Percentiles rank a stretch among this genome's conserved stretches.
Conservation (phyloP, 2,888 invertebrate genomes). For the Nipponacmea schrenckii region DNA sequence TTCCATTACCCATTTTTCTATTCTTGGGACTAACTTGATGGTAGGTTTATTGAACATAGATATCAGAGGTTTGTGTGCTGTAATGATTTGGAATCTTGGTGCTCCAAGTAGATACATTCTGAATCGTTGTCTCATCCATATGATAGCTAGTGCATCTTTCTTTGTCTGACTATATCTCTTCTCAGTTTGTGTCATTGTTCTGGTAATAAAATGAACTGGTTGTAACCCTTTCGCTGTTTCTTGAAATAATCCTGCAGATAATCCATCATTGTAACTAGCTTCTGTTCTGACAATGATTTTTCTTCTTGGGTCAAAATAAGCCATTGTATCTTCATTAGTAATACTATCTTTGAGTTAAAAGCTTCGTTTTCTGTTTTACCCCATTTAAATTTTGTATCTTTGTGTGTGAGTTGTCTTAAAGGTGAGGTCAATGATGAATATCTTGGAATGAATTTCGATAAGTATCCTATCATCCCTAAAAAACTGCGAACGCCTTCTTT, state of each 20-base stretch:
- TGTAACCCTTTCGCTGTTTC: slow-evolving; percentile 24
- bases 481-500: not conserved
- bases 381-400: slow-evolving; percentile 5
- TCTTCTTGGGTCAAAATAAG: not conserved
- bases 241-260: slow-evolving; percentile 16
- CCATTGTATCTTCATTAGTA: not conserved
- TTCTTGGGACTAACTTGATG: slow-evolving; percentile 15
- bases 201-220: slow-evolving; percentile 27
- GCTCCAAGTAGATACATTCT: slow-evolving; percentile 30
- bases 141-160: slow-evolving; percentile 21
- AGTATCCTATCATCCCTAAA: not conserved
- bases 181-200: slow-evolving; percentile 26
- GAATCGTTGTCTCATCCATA: slow-evolving; percentile 22
- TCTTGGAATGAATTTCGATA: not conserved
- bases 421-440: not conserved
- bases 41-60: slow-evolving; percentile 4
- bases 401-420: not conserved
- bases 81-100: slow-evolving; percentile 27
- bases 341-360: not conserved
- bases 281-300: not conserved
- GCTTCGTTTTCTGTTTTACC: not conserved
- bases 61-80: slow-evolving; percentile 24
- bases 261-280: not conserved
- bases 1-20: slow-evolving; percentile 26
- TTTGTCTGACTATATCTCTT: slow-evolving; percentile 25